These are phyloP conservation scores for Nephrotoma flavescens DNA, from an alignment of 2,888 invertebrate species.

Conservation along the genomic window DNA sequence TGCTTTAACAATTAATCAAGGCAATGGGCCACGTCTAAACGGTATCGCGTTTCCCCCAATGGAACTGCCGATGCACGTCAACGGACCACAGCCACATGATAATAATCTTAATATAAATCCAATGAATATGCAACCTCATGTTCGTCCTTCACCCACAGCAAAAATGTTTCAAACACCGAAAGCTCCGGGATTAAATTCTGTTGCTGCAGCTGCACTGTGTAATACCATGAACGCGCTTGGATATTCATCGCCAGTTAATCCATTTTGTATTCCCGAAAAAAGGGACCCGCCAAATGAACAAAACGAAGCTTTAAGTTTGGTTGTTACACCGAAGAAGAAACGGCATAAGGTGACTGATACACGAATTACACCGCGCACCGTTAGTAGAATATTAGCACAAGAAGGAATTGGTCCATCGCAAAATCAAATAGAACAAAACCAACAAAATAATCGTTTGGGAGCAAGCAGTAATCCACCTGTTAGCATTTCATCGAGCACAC, in stretches of 20 bases:
- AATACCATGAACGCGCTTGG: conserved; percentile 44
- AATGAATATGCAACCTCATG: conserved; percentile 43
- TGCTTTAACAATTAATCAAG: conserved; percentile 15
- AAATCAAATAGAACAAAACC: not conserved
- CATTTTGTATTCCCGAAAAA: conserved; percentile 44
- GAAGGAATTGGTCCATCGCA: conserved; percentile 62
- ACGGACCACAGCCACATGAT: conserved; percentile 21
- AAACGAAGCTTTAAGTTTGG: conserved; percentile 86
- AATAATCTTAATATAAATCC: conserved; percentile 40
- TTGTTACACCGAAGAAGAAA: conserved; percentile 91
- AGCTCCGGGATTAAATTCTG: conserved; percentile 43
- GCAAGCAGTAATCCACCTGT: conserved; percentile 10
- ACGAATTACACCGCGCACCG: conserved; percentile 78
- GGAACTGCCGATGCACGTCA: conserved; percentile 34
- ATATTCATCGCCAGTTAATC: conserved; percentile 30
- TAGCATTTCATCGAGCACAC: conserved; percentile 33
- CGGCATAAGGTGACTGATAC: conserved; percentile 95
- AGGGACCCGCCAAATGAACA: conserved; percentile 59
- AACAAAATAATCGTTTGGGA: not conserved
- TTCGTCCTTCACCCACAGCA: conserved; percentile 51
- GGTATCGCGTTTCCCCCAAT: conserved; percentile 39
- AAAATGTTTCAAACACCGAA: conserved; percentile 76
- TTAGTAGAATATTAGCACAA: conserved; percentile 70
- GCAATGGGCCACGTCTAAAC: conserved; percentile 44
- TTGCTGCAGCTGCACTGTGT: conserved; percentile 46